Percentiles rank a stretch among this genome's conserved stretches.
These are phyloP conservation scores for Caenorhabditis plicata DNA, from an alignment of 2,888 invertebrate species.

Conservation along the genomic window DNA sequence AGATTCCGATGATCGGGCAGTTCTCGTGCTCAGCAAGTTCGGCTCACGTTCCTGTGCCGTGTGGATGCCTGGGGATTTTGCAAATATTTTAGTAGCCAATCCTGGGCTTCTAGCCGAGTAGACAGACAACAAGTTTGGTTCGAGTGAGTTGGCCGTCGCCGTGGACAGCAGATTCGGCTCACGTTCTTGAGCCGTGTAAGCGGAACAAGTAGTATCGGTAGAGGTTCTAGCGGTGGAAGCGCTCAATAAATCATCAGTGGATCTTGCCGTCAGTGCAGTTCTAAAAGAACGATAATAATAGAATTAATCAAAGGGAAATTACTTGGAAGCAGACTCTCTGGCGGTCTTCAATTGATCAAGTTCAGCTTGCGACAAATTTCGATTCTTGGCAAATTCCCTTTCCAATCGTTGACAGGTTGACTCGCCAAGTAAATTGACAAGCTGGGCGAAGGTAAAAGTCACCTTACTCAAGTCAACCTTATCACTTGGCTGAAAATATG, in stretches of 20 bases:
- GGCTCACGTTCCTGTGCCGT: conserved; percentile 27
- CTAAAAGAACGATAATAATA: too few relatives aligned
- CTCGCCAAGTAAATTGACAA: conserved; percentile 17
- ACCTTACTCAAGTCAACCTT: conserved; percentile 19
- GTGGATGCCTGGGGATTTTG: conserved; percentile 2
- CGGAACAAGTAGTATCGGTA: conserved; percentile 5
- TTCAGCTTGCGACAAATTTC: conserved; percentile 15
- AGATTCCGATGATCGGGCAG: conserved; percentile 19
- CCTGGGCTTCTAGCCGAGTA: conserved; percentile 8
- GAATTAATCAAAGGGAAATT: conserved; percentile 1
- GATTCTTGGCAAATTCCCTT: conserved; percentile 21
- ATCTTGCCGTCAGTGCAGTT: not conserved
- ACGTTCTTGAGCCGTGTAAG: conserved; percentile 10
- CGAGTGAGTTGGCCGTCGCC: conserved; percentile 21
- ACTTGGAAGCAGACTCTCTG: conserved; percentile 16
- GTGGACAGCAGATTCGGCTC: conserved; percentile 21
- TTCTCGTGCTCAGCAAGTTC: conserved; percentile 21
- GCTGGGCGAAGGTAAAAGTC: conserved; percentile 20
- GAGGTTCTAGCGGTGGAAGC: not conserved
- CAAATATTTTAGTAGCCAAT: conserved; percentile 1
- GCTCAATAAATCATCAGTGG: not conserved
- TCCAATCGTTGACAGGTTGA: conserved; percentile 25
- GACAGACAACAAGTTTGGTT: conserved; percentile 18
- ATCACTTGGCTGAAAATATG: too few relatives aligned
- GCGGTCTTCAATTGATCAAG: conserved; percentile 17